Evolutionary conservation across 2,113 vertebrate genomes (phyloP), one percentile per base, ranked within the genome.

Genomic region (Nycticebus coucang): DNA sequence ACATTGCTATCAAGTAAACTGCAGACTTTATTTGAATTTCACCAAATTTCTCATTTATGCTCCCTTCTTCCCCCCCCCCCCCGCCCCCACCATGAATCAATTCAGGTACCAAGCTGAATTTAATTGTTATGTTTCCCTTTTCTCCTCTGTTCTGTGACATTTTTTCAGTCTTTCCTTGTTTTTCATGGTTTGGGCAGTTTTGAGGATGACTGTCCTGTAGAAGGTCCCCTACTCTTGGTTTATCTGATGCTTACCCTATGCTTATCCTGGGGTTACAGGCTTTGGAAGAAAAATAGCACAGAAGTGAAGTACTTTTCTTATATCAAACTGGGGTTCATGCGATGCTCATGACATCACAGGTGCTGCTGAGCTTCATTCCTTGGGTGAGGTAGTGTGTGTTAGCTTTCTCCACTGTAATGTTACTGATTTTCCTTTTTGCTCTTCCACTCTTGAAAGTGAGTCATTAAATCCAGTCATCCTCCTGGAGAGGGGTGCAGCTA

Each of bases 351-450:
- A 24, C 6, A 37, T 26, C 19, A n/a, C 24, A 28, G 3, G 35
- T n/a, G 13, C 14, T 2, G 5, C 59, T 24, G 3, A 37, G 21
- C 7, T 50, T 62, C 8, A 28, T 62, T 17, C 45, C 8, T 7
- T 10, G 22, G 2, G 19, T 37, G 1, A 72, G 0, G 4, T 21
- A 17, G 13, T 7, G 2, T 33, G 50, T 71, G 1, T 2, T 7
- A 41, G 13, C 19, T 75, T 79, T 79, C 10, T 55, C 22, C 19
- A 68, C 18, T 22, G 0, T 83, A 72, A 92, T 35, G 5, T 22
- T 53, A 4, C 5, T 26, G 5, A 10, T 66, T 84, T n/a, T 72
- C 1, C 7, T 21, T 92, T 95, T 93, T 18, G 5, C 12, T 83
- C 18, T 0, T 79, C 12, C 68, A 30, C 12, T 35, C 3, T 75